These are phyloP conservation scores for Aplysina aerophoba DNA, from an alignment of 37 sponge, comb jelly and placozoan genomes.

Conservation along the genomic window DNA sequence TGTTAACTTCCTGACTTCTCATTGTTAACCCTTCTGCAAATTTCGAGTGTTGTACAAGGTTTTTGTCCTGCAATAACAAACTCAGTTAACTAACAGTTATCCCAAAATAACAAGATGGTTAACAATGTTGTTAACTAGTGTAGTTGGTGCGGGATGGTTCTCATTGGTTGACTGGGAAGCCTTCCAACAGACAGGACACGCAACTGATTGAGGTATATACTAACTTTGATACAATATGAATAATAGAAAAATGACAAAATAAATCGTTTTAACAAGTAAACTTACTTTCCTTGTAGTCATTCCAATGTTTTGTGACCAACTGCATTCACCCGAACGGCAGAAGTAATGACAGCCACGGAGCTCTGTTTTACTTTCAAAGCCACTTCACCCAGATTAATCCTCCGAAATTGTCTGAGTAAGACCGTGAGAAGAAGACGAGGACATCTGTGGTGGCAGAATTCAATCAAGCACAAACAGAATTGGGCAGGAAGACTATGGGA, in stretches of 20 bases:
- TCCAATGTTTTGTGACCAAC: neutral
- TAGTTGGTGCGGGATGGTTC: no score
- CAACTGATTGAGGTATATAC: neutral
- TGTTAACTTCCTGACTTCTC: no score
- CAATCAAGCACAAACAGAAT: conserved; percentile 52
- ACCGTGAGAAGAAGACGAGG: conserved; percentile 5
- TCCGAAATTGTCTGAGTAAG: neutral
- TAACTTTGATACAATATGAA: no score
- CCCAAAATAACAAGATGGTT: no score
- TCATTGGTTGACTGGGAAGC: neutral
- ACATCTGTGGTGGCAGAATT: conserved; percentile 31
- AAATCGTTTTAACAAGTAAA: no score
- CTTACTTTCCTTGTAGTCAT: neutral
- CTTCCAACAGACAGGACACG: neutral
- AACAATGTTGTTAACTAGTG: no score
- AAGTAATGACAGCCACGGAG: conserved; percentile 25
- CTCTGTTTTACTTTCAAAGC: conserved; percentile 30
- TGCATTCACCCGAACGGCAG: conserved; percentile 50
- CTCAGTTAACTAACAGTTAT: no score
- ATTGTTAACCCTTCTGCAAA: no score
- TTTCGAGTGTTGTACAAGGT: no score
- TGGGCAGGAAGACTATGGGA: neutral
- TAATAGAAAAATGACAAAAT: no score
- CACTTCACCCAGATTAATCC: conserved; percentile 12
- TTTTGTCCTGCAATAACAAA: no score